These are phyloP conservation scores for Globodera ellingtonae DNA, from an alignment of 1,140 invertebrate species.

Conservation along the genomic window DNA sequence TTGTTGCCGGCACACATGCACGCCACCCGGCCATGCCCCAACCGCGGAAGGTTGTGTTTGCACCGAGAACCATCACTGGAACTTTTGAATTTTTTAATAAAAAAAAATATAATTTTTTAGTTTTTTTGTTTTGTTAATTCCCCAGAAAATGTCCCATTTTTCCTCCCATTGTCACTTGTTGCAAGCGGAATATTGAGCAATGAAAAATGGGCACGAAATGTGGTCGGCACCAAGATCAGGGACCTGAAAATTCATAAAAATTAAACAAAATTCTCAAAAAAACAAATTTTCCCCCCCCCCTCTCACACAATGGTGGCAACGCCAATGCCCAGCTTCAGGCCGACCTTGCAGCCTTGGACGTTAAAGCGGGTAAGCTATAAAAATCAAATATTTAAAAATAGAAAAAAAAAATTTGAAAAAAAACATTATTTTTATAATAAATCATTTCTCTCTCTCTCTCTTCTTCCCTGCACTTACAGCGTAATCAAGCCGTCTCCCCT, in stretches of 20 bases:
- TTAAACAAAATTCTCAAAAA: not conserved
- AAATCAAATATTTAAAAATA: not conserved
- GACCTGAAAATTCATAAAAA: constrained; percentile 3
- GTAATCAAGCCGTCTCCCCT: not conserved
- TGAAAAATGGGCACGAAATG: constrained; percentile 28
- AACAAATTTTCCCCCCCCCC: no score
- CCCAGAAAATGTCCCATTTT: not conserved
- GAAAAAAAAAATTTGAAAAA: no score
- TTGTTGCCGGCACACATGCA: not conserved
- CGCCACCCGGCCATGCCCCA: not conserved
- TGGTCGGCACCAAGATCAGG: constrained; percentile 3
- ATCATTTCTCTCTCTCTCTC: no score
- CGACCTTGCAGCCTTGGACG: not conserved
- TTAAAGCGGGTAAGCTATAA: constrained; percentile 7
- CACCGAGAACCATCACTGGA: not conserved
- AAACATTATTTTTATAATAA: no score
- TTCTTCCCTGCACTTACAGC: not conserved
- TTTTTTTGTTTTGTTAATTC: not conserved
- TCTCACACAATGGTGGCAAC: constrained; percentile 20
- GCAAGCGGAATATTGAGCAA: constrained; percentile 9
- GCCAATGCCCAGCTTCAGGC: not conserved
- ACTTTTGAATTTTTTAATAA: not conserved
- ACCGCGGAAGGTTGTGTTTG: not conserved
- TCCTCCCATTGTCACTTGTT: constrained; percentile 4
- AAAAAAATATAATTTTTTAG: no score